phyloP scores from a whole-genome alignment of 1,140 invertebrate species.

The Ctenoplectra terminalis region DNA sequence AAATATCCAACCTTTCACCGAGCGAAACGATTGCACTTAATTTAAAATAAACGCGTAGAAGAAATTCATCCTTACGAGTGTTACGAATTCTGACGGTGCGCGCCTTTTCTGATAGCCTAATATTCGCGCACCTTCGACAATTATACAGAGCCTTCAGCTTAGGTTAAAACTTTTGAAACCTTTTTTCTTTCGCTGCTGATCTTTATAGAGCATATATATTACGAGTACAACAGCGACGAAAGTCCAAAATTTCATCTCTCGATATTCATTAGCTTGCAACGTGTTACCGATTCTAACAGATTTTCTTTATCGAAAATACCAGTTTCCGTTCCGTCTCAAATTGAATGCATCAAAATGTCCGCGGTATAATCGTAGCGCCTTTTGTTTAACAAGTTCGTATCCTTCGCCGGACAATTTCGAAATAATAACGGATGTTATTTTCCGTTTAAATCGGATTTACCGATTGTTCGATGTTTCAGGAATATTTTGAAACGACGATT shows the following conservation, averaged over 20 bases:
- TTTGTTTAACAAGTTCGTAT: slow-evolving; percentile 9
- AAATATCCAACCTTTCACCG: neutral
- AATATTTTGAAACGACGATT: neutral
- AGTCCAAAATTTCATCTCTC: slow-evolving; percentile 24
- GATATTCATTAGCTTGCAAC: neutral
- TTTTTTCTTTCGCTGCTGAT: slow-evolving; percentile 10
- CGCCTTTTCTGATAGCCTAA: slow-evolving; percentile 33
- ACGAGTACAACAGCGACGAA: slow-evolving; percentile 4
- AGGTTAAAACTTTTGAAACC: neutral
- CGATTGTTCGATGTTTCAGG: neutral
- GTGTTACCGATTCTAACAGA: neutral
- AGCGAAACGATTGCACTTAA: slow-evolving; percentile 3
- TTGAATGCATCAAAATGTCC: slow-evolving; percentile 3
- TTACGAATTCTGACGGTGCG: slow-evolving; percentile 31
- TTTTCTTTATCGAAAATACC: neutral
- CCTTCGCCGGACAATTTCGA: neutral
- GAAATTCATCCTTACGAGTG: neutral
- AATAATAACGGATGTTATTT: neutral
- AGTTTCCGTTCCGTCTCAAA: neutral
- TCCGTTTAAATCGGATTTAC: neutral
- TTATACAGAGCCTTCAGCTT: neutral
- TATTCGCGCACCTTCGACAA: neutral
- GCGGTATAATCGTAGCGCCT: neutral
- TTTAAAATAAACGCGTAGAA: neutral
- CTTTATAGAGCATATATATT: slow-evolving; percentile 22